A percentile compares a stretch with the other conserved stretches of the same genome.
Evolutionary conservation across 2,113 vertebrate genomes (phyloP).

Genomic region (Gorsachius goisagi): DNA sequence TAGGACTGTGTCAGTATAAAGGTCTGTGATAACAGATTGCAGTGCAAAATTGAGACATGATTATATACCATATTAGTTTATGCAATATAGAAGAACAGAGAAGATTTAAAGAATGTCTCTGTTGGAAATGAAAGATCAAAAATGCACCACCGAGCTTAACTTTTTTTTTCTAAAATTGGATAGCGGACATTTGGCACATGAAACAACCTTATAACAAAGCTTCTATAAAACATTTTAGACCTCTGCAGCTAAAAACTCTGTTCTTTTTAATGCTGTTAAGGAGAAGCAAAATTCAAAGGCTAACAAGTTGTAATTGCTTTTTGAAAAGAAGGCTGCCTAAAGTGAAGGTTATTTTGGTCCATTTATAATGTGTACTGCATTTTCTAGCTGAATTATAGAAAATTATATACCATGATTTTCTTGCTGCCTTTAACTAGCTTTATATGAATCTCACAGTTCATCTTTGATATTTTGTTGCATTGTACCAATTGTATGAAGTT

Average conservation of each 20-base stretch:
- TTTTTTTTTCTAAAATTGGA: not conserved
- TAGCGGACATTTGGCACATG: not conserved
- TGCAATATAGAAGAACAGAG: not conserved
- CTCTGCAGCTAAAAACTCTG: not conserved
- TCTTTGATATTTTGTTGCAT: not conserved
- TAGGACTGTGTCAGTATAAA: not conserved
- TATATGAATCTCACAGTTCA: not conserved
- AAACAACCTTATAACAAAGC: slow-evolving; percentile 14
- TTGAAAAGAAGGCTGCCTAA: slow-evolving; percentile 29
- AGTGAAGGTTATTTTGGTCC: slow-evolving; percentile 29
- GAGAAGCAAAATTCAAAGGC: slow-evolving; percentile 32
- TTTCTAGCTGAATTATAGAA: slow-evolving; percentile 45
- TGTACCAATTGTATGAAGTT: not conserved
- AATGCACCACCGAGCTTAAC: not conserved
- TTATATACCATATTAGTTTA: slow-evolving; percentile 19
- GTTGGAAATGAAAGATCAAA: slow-evolving; percentile 33
- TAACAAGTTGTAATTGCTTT: slow-evolving; percentile 30
- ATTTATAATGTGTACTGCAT: slow-evolving; percentile 15
- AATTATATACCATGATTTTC: slow-evolving; percentile 15
- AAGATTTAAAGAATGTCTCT: slow-evolving; percentile 6
- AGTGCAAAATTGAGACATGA: not conserved
- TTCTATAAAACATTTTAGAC: slow-evolving; percentile 29
- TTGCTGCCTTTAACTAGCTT: not conserved
- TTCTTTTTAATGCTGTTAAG: slow-evolving; percentile 11
- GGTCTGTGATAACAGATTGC: not conserved